phyloP scores from a whole-genome alignment of 2,113 vertebrate species.

The Lasiurus cinereus region DNA sequence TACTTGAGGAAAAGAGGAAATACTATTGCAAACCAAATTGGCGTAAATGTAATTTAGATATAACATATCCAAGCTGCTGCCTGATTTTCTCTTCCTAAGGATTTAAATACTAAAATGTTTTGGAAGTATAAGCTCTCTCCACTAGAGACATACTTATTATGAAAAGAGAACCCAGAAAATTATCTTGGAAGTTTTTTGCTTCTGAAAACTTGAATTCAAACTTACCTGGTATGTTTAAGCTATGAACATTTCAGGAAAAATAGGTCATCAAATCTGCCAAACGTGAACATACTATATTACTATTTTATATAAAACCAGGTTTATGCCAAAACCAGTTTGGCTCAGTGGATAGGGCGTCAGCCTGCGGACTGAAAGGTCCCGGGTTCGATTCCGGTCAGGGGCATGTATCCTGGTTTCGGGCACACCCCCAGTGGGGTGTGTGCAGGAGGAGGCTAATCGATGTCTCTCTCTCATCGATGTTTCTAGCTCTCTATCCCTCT shows the following conservation, averaged over 20 bases:
- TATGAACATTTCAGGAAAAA: slow-evolving; percentile 2
- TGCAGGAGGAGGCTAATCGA: too few species aligned
- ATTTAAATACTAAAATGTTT: slow-evolving; percentile 42
- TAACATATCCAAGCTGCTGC: not conserved
- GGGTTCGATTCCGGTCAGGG: too few species aligned
- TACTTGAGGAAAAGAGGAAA: not conserved
- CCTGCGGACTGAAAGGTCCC: too few species aligned
- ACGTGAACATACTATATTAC: not conserved
- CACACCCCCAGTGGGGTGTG: too few species aligned
- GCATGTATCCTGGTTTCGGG: too few species aligned
- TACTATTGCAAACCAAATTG: slow-evolving; percentile 3
- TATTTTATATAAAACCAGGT: slow-evolving; percentile 8
- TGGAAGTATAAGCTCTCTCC: slow-evolving; percentile 22
- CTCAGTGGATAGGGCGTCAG: too few species aligned
- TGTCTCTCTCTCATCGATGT: too few species aligned
- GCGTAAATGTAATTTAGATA: slow-evolving; percentile 2
- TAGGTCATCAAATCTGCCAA: not conserved
- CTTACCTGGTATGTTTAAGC: not conserved
- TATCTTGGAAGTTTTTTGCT: slow-evolving; percentile 8
- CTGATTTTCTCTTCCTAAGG: slow-evolving; percentile 13
- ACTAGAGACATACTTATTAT: slow-evolving; percentile 25
- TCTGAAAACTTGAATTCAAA: slow-evolving; percentile 52
- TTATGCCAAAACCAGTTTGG: too few species aligned
- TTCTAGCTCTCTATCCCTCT: too few species aligned
- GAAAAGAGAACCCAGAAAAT: not conserved